These are phyloP conservation scores for Phoenicopterus ruber DNA, from an alignment of 2,113 vertebrate species.

Conservation along the genomic window DNA sequence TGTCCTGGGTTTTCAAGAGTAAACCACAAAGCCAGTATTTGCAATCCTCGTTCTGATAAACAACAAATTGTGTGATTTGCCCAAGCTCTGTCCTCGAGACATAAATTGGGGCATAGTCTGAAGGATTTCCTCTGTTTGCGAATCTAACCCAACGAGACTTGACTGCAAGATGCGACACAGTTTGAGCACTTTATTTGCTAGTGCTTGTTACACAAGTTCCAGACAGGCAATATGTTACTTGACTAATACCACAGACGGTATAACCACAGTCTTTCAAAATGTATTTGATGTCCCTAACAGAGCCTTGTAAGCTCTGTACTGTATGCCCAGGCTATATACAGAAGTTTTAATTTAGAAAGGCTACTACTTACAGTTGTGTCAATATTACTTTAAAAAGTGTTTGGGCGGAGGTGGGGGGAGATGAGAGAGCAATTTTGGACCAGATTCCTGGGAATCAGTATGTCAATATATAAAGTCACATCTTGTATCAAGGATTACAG, in stretches of 20 bases:
- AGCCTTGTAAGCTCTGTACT: background rate
- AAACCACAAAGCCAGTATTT: background rate
- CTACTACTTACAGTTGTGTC: conserved; percentile 26
- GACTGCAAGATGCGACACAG: background rate
- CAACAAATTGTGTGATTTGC: background rate
- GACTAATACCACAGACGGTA: background rate
- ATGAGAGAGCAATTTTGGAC: background rate
- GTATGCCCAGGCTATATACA: background rate
- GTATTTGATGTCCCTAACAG: conserved; percentile 14
- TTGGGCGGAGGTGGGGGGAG: background rate
- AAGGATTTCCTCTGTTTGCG: conserved; percentile 23
- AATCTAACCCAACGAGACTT: background rate
- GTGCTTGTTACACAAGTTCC: conserved; percentile 1
- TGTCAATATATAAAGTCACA: background rate
- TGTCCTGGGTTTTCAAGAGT: background rate
- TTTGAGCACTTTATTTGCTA: background rate
- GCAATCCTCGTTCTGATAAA: background rate
- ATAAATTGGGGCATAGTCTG: background rate
- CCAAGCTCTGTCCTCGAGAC: background rate
- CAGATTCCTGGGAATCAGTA: background rate
- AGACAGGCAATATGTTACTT: conserved; percentile 1
- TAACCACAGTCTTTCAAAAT: conserved; percentile 22
- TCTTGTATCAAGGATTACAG: background rate
- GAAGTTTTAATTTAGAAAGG: conserved; percentile 26
- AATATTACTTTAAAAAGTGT: conserved; percentile 35